Evolutionary conservation across 2,797 vertebrate genomes (phyloP).

Genomic region (Anisognathus igniventris): DNA sequence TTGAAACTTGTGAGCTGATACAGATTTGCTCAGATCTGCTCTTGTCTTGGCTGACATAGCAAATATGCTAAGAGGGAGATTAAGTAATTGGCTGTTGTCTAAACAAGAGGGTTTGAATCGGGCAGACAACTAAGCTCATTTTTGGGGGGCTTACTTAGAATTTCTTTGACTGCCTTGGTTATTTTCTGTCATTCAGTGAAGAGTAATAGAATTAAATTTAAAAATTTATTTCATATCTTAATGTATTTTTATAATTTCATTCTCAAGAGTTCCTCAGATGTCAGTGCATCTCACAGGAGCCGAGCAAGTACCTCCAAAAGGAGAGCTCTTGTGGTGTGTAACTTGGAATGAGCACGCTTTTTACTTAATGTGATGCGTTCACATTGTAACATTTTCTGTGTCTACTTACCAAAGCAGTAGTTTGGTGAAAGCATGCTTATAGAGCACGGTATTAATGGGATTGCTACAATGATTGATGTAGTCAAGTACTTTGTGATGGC

Average conservation of each 20-base stretch:
- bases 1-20: neutral
- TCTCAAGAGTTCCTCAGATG: slow-evolving; percentile 75
- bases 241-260: slow-evolving; percentile 39
- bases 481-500: neutral
- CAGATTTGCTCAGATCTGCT: neutral
- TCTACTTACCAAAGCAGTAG: neutral
- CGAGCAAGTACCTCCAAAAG: slow-evolving; percentile 77
- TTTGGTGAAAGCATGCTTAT: neutral
- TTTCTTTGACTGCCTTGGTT: neutral
- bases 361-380: neutral
- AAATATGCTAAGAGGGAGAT: neutral
- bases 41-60: neutral
- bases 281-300: slow-evolving; percentile 75
- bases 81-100: neutral
- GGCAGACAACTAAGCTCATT: neutral
- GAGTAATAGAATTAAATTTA: neutral
- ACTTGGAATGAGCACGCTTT: slow-evolving; percentile 21
- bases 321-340: slow-evolving; percentile 84
- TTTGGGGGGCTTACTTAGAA: fast-evolving
- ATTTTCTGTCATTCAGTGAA: neutral
- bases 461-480: neutral
- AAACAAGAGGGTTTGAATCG: neutral
- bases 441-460: neutral
- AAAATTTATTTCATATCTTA: neutral
- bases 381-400: neutral